A percentile compares a stretch with the other conserved stretches of the same genome.
Conservation (phyloP, 2,888 invertebrate species). For the Erebia epiphron region DNA sequence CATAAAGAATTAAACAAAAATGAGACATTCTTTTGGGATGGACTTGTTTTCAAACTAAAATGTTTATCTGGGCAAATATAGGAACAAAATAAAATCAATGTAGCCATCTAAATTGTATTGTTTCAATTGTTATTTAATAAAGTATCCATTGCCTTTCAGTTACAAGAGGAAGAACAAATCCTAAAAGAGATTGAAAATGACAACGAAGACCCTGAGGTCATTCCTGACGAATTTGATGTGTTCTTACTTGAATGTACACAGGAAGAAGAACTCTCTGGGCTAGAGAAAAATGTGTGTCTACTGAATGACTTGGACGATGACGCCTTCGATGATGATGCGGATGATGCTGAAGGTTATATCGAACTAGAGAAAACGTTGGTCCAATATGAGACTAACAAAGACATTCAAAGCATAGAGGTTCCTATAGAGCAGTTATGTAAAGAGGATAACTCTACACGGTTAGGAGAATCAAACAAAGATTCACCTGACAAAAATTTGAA, state of each 20-base stretch:
- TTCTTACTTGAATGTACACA: neutral
- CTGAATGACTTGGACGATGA: constrained; percentile 4
- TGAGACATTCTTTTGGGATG: no score
- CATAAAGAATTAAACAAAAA: no score
- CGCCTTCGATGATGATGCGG: neutral
- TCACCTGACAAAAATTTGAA: neutral
- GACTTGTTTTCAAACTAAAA: no score
- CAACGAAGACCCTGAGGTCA: neutral
- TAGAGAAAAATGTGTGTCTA: neutral
- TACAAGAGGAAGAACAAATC: neutral
- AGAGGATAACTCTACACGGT: neutral
- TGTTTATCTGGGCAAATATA: no score
- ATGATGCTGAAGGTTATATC: neutral
- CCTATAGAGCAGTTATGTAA: neutral
- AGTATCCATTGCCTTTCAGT: neutral
- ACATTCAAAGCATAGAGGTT: neutral
- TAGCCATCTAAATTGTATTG: no score
- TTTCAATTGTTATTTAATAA: no score
- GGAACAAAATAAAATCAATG: no score
- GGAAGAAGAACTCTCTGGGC: neutral
- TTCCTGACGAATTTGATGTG: neutral
- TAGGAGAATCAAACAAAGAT: neutral
- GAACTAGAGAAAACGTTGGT: neutral
- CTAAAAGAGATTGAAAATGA: neutral
- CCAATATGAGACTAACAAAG: neutral